Evolutionary conservation across 2,113 vertebrate species (phyloP).

Genomic region (Stercorarius parasiticus): DNA sequence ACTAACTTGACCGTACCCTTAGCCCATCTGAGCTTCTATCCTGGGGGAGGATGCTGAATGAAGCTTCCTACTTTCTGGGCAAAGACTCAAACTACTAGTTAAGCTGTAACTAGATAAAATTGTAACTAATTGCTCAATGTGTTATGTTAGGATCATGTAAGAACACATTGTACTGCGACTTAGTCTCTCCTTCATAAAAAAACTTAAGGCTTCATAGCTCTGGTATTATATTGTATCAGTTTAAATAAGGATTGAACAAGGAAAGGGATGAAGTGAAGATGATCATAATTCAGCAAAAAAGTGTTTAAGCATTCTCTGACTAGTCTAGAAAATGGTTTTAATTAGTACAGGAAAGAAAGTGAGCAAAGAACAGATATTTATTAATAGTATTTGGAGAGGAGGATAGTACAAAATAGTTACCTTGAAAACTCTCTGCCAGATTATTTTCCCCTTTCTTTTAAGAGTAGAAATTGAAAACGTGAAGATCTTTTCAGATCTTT

Average conservation of each 20-base stretch:
- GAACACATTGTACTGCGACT: background rate
- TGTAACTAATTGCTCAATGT: background rate
- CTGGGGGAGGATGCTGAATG: background rate
- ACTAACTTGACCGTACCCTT: background rate
- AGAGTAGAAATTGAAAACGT: background rate
- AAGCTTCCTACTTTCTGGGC: background rate
- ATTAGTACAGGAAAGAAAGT: background rate
- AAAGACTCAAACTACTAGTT: background rate
- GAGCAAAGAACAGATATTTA: background rate
- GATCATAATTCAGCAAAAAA: background rate
- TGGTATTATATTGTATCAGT: background rate
- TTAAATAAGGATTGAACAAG: background rate
- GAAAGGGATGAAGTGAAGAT: background rate
- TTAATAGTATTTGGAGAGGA: background rate
- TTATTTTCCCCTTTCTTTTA: background rate
- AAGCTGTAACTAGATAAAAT: background rate
- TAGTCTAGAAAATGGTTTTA: background rate
- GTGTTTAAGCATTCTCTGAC: background rate
- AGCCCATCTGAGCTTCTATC: background rate
- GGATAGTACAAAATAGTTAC: background rate
- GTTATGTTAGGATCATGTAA: background rate
- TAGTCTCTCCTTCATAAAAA: background rate
- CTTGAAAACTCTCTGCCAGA: background rate
- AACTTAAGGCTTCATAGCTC: background rate
- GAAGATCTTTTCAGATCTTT: background rate